phyloP scores from a whole-genome alignment of 2,888 invertebrate species.

The Allacma fusca region DNA sequence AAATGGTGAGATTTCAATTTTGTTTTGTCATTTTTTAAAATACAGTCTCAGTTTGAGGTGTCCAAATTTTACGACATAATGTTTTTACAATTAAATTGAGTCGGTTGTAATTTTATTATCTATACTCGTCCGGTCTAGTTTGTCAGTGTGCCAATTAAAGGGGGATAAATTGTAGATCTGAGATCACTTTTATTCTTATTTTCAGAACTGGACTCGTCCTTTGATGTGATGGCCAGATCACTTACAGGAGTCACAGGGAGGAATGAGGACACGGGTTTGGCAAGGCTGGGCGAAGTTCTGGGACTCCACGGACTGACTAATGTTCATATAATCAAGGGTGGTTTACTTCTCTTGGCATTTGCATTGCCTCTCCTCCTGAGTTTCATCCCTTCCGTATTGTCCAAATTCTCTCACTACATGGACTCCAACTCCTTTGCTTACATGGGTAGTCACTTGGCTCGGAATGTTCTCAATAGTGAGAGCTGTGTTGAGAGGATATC shows the following conservation, averaged over 20 bases:
- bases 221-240: conserved; percentile 6
- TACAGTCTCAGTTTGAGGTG: neutral
- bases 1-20: conserved; percentile 10
- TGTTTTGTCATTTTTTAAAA: neutral
- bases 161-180: no score
- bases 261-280: neutral
- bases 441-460: neutral
- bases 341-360: neutral
- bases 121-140: no score
- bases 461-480: neutral
- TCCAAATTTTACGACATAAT: neutral
- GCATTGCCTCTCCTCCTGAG: neutral
- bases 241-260: neutral
- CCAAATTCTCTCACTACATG: neutral
- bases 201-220: conserved; percentile 12
- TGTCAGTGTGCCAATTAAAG: no score
- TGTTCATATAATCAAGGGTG: neutral
- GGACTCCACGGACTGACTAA: neutral
- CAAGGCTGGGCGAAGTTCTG: neutral
- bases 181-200: no score
- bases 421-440: neutral
- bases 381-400: neutral
- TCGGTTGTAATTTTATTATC: no score
- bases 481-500: neutral
- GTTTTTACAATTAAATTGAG: no score